Percentiles rank a stretch among this genome's conserved stretches.
Evolutionary conservation across 2,888 invertebrate species (phyloP).

Genomic region (Punctoribates punctum): DNA sequence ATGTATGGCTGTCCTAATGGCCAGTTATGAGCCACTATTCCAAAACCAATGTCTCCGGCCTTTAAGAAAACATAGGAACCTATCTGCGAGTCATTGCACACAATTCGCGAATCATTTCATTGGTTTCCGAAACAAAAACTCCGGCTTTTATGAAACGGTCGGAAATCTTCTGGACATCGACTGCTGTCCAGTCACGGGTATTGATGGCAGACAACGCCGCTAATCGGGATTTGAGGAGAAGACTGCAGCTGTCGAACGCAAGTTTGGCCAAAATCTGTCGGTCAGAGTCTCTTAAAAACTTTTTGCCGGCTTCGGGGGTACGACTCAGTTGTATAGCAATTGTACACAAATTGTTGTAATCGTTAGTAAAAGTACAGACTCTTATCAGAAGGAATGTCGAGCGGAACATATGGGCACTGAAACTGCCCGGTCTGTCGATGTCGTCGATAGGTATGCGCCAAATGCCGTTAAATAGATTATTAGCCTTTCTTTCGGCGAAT

Average conservation of each 20-base stretch:
- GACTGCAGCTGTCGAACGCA: conserved; percentile 59
- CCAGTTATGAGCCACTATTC: too few species aligned
- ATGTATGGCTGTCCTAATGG: too few species aligned
- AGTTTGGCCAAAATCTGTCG: conserved; percentile 74
- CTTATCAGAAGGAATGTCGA: conserved; percentile 76
- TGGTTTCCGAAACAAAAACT: neutral
- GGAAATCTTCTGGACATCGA: neutral
- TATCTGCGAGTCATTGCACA: neutral
- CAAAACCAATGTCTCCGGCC: too few species aligned
- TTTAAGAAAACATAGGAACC: too few species aligned
- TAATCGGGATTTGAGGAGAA: neutral
- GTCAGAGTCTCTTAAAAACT: conserved; percentile 79
- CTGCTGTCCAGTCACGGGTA: neutral
- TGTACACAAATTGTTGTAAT: conserved; percentile 73
- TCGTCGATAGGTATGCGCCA: conserved; percentile 87
- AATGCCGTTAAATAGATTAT: conserved; percentile 86
- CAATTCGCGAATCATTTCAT: neutral
- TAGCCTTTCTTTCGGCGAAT: conserved; percentile 75
- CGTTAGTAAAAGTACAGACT: conserved; percentile 71
- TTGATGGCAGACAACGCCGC: neutral
- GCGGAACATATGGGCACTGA: conserved; percentile 84
- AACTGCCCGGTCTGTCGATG: conserved; percentile 85
- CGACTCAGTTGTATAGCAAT: conserved; percentile 72
- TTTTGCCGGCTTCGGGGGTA: conserved; percentile 79
- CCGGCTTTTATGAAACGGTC: neutral